These are phyloP conservation scores for Argyrosomus japonicus DNA, from an alignment of 2,113 vertebrate species.

Conservation along the genomic window DNA sequence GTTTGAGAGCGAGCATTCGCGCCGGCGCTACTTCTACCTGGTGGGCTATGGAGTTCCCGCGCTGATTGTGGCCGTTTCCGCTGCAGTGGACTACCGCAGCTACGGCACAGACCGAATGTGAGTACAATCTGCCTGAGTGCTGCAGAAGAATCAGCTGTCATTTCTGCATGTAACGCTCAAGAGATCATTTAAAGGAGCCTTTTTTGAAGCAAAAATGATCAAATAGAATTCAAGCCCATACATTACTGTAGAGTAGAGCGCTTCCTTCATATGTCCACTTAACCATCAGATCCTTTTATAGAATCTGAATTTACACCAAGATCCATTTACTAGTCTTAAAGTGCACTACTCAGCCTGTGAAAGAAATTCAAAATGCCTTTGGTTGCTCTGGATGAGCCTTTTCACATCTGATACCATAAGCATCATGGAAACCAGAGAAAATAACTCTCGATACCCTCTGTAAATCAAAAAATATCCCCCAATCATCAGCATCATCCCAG, in stretches of 20 bases:
- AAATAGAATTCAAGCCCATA: neutral
- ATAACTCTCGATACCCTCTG: neutral
- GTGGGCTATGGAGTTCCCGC: slow-evolving; percentile 96
- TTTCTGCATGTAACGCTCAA: neutral
- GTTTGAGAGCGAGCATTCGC: slow-evolving; percentile 97
- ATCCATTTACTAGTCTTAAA: neutral
- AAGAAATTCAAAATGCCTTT: neutral
- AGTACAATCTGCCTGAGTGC: slow-evolving; percentile 74
- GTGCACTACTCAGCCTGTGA: neutral
- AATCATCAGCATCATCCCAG: no score
- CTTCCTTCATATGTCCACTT: neutral
- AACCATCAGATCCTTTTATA: neutral
- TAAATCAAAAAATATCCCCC: no score
- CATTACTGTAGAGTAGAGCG: neutral
- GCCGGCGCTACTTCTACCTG: slow-evolving; percentile 95
- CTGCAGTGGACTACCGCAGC: slow-evolving; percentile 95
- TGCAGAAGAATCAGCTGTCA: neutral
- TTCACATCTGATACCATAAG: neutral
- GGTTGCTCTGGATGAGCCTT: neutral
- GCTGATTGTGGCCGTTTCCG: slow-evolving; percentile 93
- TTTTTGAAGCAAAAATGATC: neutral
- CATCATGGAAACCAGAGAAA: neutral
- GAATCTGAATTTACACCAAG: neutral
- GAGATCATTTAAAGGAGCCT: neutral
- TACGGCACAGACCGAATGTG: slow-evolving; percentile 97